Evolutionary conservation across 2,888 invertebrate species (phyloP), one percentile per base, ranked within the genome.

Genomic region (Heteropelma amictum): DNA sequence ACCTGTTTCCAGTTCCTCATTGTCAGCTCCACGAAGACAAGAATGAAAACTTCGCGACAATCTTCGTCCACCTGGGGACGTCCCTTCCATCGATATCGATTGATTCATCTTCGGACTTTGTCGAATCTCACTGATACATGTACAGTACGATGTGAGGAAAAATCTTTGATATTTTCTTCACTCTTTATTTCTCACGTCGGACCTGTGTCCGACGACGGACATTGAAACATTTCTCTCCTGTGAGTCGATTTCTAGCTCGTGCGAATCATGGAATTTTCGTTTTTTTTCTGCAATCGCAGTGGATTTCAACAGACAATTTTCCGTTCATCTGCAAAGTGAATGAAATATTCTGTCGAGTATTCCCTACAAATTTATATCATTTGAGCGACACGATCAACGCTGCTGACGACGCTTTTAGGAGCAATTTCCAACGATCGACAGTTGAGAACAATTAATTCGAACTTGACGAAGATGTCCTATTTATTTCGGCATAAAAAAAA

Each of bases 41-140:
- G 93, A 93, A 89, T 93, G 93, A 87, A 93, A 93, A 85, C 93
- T 93, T 86, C 93, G 91, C 54, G 93, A 93, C 78, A 93, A 90
- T 73, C 93, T 91, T 77, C 92, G 83, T 70, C 87, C 87, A 28
- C 88, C 86, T 26, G 87, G 88, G 60, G 89, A 89, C 53, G 88
- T 82, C 19, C 86, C 86, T 74, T 88, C 88, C 77, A 87, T 83
- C 61, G 88, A 82, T 63, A 81, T 78, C 69, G 84, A 81, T 61
- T 72, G 65, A 70, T 76, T 76, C 78, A 78, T 78, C 61, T 40
- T 67, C 7, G 10, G 26, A 45, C 72, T 49, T 17, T 61, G 19
- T 30, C 12, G n/a, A 69, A 28, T 21, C 17, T 6, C 40, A 8
- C 14, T 12, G 1, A 19, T 17, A 58, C 21, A 38, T 33, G 58